Conservation (phyloP, 1,140 invertebrate genomes). For the Microvelia longipes region DNA sequence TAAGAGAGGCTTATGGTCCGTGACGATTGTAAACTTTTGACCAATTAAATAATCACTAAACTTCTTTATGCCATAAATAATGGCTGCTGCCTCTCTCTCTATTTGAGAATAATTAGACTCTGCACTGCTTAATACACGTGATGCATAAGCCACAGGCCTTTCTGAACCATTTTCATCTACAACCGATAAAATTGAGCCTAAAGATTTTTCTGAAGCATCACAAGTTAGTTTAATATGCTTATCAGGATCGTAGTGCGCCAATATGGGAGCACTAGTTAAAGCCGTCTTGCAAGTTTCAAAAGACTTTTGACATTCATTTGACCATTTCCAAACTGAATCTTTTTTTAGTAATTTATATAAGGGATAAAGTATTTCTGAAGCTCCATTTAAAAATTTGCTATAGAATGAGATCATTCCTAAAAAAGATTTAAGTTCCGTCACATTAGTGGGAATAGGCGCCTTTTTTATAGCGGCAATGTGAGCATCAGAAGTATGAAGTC, state of each 20-base stretch:
- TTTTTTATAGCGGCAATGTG: conserved; percentile 4
- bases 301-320: neutral
- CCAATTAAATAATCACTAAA: conserved; percentile 39
- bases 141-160: conserved; percentile 32
- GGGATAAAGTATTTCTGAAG: neutral
- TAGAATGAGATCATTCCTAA: conserved; percentile 5
- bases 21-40: conserved; percentile 32
- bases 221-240: neutral
- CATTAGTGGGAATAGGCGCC: neutral
- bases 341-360: neutral
- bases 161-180: conserved; percentile 21
- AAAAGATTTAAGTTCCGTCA: neutral
- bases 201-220: neutral
- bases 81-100: conserved; percentile 36
- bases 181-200: conserved; percentile 13
- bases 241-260: neutral
- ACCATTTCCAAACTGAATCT: neutral
- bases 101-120: conserved; percentile 35
- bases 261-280: neutral
- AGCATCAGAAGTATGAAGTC: neutral
- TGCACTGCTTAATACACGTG: conserved; percentile 28
- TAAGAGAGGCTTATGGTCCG: conserved; percentile 35
- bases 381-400: conserved; percentile 1
- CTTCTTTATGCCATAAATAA: conserved; percentile 36
- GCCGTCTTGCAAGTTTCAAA: neutral